Conservation (phyloP, 2,113 vertebrate genomes). For the Trachemys scripta region DNA sequence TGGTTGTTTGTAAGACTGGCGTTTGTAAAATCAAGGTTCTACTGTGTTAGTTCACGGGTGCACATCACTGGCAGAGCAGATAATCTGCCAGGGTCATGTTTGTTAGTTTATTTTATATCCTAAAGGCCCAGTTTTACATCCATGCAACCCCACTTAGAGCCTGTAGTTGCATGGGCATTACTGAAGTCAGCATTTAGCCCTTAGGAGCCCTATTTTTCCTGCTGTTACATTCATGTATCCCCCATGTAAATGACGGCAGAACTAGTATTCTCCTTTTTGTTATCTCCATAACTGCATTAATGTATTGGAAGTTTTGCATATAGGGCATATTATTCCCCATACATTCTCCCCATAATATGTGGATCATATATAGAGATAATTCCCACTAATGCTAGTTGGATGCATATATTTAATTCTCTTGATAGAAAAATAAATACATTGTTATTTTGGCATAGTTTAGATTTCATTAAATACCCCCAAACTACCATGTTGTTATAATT, state of each 20-base stretch:
- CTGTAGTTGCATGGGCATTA: accelerated
- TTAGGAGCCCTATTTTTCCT: not conserved
- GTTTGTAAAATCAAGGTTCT: no score
- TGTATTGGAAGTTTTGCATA: accelerated
- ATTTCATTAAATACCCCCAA: not conserved
- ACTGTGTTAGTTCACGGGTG: no score
- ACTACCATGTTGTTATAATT: not conserved
- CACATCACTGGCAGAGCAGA: not conserved
- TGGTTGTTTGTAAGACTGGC: no score
- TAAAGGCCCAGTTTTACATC: not conserved
- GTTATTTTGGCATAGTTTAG: not conserved
- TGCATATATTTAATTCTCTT: not conserved
- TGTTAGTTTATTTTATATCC: not conserved
- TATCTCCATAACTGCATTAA: accelerated
- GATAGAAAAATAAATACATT: not conserved
- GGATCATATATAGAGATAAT: not conserved
- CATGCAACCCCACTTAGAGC: not conserved
- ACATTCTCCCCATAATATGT: not conserved
- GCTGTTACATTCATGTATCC: not conserved
- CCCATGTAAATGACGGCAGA: not conserved
- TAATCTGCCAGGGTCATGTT: not conserved
- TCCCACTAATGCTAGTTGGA: not conserved
- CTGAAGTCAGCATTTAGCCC: not conserved
- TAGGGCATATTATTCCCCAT: not conserved
- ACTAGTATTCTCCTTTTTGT: not conserved